Percentiles rank a stretch among this genome's conserved stretches.
Evolutionary conservation across 2,888 invertebrate genomes (phyloP).

Genomic region (Cotesia congregata): DNA sequence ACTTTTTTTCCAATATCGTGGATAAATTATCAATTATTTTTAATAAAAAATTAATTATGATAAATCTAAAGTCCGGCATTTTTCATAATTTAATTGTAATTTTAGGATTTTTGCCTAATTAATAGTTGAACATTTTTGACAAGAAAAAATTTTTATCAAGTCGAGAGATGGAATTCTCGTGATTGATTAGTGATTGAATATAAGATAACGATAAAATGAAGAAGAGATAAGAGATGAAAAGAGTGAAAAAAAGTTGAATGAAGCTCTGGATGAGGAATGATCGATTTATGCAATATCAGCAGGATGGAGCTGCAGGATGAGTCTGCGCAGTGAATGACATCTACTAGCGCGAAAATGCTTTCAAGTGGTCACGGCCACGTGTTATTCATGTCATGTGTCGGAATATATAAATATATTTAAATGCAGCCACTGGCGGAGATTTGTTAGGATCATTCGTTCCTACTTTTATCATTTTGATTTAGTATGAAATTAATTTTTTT

Average conservation of each 20-base stretch:
- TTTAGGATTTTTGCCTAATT: no score
- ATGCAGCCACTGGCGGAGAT: no score
- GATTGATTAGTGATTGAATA: background rate
- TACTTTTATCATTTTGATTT: no score
- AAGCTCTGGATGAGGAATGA: slow-evolving; percentile 50
- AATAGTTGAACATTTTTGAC: no score
- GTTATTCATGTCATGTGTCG: slow-evolving; percentile 6
- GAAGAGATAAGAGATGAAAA: background rate
- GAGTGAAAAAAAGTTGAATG: background rate
- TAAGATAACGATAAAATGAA: background rate
- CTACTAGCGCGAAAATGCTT: slow-evolving; percentile 55
- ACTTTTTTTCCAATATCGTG: slow-evolving; percentile 18
- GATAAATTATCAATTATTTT: background rate
- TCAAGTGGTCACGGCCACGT: slow-evolving; percentile 43
- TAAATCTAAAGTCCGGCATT: background rate
- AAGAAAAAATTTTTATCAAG: no score
- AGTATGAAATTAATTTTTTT: no score
- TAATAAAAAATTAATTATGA: background rate
- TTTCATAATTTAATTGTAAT: no score
- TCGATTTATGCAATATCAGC: slow-evolving; percentile 58
- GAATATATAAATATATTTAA: no score
- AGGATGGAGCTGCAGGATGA: slow-evolving; percentile 49
- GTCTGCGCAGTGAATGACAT: slow-evolving; percentile 56
- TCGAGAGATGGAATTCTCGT: background rate
- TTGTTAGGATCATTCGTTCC: no score